Conservation (phyloP, 1,140 invertebrate genomes). For the Micrasema longulum region DNA sequence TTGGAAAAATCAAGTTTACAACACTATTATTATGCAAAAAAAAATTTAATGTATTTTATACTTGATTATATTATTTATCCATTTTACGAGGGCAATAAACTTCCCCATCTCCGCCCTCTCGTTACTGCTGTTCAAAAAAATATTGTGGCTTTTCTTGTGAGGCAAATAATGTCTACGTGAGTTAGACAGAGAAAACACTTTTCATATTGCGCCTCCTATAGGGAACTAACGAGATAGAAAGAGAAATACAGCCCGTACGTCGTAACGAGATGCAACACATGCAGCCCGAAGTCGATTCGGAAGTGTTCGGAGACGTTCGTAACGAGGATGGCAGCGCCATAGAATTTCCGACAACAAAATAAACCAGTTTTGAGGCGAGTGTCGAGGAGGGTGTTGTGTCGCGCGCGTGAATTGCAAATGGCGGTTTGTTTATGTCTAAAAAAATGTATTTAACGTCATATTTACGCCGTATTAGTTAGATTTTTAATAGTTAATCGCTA, state of each 20-base stretch:
- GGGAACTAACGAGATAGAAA: conserved; percentile 15
- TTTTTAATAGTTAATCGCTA: background rate
- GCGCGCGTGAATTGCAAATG: conserved; percentile 35
- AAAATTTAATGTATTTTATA: no score
- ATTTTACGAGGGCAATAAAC: conserved; percentile 51
- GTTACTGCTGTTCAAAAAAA: conserved; percentile 52
- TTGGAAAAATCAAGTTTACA: no score
- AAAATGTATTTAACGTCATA: conserved; percentile 39
- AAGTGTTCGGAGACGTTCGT: conserved; percentile 36
- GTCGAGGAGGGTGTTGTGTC: conserved; percentile 36
- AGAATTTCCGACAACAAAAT: conserved; percentile 40
- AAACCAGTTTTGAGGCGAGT: conserved; percentile 49
- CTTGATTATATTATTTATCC: no score
- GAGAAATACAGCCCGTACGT: conserved; percentile 37
- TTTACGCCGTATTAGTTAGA: conserved; percentile 8
- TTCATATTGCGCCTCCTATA: conserved; percentile 24
- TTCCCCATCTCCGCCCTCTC: conserved; percentile 48
- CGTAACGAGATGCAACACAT: conserved; percentile 50
- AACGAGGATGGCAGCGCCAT: conserved; percentile 42
- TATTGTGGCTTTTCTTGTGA: conserved; percentile 50
- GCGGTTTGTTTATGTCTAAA: conserved; percentile 51
- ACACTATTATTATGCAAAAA: no score
- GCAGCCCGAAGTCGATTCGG: conserved; percentile 40
- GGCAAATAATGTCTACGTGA: conserved; percentile 34
- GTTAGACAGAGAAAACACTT: conserved; percentile 33